Evolutionary conservation across 2,113 vertebrate genomes (phyloP), one percentile per base, ranked within the genome.

Genomic region (Chaetops frenatus): DNA sequence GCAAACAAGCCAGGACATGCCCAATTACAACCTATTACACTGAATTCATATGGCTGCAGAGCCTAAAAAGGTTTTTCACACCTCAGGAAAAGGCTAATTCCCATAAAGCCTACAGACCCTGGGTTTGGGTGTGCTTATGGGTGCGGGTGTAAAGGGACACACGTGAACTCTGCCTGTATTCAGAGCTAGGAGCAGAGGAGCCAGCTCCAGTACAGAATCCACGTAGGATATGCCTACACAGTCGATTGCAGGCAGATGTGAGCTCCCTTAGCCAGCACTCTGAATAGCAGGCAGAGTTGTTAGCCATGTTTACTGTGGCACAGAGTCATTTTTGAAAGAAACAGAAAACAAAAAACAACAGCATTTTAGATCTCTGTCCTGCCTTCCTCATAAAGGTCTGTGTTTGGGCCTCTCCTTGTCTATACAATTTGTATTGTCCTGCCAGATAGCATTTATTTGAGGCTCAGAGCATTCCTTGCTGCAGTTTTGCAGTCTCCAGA

Each of bases 1-100:
- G 88, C 90, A 94, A 95, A 96, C 94, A 96, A 95, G 79, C 38
- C 71, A 86, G 74, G 90, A 95, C 92, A 94, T 96, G 92, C 90
- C 79, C 72, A 95, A 95, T 96, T 95, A 95, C 92, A 94, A 88
- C 67, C 22, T 60, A 96, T 94, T 96, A 94, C n/a, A 53, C 44
- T 51, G 64, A 82, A 78, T 57, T 94, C 71, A 24, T 58, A 83
- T 29, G 56, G 42, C 85, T 93, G 79, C 24, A 5, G 11, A 74
- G 81, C 81, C n/a, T 71, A 66, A 66, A 93, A 93, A 84, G 22
- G 58, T 29, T 74, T 95, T 92, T 95, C 10, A 2, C 71, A 90
- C 79, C 79, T 92, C 74, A n/a, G 29, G 35, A 56, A 79, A 86
- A 56, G 20, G 44, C 54, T 69, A 57, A 56, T 35, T 35, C 24